Evolutionary conservation across 2,888 invertebrate species (phyloP), one percentile per base, ranked within the genome.

Genomic region (Netelia inedita): DNA sequence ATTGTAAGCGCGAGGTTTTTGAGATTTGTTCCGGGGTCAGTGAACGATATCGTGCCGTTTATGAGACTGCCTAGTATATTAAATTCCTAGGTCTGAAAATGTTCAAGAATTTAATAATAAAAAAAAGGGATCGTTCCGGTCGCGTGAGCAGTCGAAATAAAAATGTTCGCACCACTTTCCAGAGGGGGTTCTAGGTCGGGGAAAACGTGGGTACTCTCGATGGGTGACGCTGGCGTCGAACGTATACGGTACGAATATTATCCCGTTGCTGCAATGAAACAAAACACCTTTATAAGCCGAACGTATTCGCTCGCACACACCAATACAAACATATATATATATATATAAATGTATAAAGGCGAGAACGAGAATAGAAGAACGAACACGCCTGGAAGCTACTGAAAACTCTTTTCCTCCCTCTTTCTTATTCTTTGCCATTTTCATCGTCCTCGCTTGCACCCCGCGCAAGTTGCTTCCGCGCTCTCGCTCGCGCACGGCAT

Each of bases 351-450:
- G 35, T 68, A 50, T 14, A 35, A 41, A 21, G 16, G 41, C 46
- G 71, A 71, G 66, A 35, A 50, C 43, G 43, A 57, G 57, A 71
- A 82, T 28, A 28, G 59, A 35, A 71, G 28, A n/a, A 53, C 63
- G 59, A 63, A 16, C 59, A 59, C 83, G 71, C 79, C 69, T 79
- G 65, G 46, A 65, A 73, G 75, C 46, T 43, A 59, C 28, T 80
- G 72, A 41, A 72, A 79, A 75, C 21, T 53, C 28, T 72, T 78
- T 81, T 72, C 53, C 14, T 78, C 57, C 19, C 53, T 16, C 55
- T 69, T 59, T 66, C 68, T 65, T 59, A n/a, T 57, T 16, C 50
- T 53, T 65, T 74, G 65, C 75, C 28, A 66, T 75, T 71, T 50
- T 75, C 63, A 46, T 55, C 46, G 23, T 23, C 53, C 35, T 69